Base-by-base conservation (phyloP, 1,140 invertebrate species). In the Phenacoccus solenopsis region DNA sequence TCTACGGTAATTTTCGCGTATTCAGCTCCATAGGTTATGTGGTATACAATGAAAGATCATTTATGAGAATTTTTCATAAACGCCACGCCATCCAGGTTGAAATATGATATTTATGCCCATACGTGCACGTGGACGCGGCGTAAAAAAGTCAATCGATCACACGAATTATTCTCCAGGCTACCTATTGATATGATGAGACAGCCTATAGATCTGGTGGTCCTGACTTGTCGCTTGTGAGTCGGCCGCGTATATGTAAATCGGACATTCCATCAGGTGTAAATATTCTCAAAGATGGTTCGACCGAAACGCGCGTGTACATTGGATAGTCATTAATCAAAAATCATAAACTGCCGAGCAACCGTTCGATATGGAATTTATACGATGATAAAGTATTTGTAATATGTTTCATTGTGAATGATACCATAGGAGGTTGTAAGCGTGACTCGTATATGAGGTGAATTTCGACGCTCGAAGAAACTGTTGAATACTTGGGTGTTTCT, bases 331-430 rank as follows among this genome's bases (percentile, higher is more conserved):
- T 49, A 49, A 49, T 49, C 38, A 49, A 4, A 49, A 49, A 49
- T 49, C 38, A 49, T n/a, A 49, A 49, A 10, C 20, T n/a, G 38
- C 38, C 12, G 20, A 49, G 38, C 38, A 49, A 49, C 38, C 38
- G 38, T 49, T 49, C 38, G 20, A 49, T 49, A 16, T 49, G 38
- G 38, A 16, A 49, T 49, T 49, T 49, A n/a, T 49, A 49, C 38
- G 38, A 49, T 49, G 38, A 49, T 49, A 49, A 49, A 49, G 38
- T 49, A n/a, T 49, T 49, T 49, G 38, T 49, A 49, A 49, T 49
- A 16, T 49, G 20, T 49, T 49, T n/a, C 38, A n/a, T n/a, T 16
- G 5, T 49, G 5, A n/a, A n/a, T 49, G n/a, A n/a, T n/a, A n/a
- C n/a, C n/a, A n/a, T n/a, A n/a, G n/a, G n/a, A n/a, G n/a, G n/a